Conservation (phyloP, 2,888 invertebrate species). For the Koerneria pararmatus region DNA sequence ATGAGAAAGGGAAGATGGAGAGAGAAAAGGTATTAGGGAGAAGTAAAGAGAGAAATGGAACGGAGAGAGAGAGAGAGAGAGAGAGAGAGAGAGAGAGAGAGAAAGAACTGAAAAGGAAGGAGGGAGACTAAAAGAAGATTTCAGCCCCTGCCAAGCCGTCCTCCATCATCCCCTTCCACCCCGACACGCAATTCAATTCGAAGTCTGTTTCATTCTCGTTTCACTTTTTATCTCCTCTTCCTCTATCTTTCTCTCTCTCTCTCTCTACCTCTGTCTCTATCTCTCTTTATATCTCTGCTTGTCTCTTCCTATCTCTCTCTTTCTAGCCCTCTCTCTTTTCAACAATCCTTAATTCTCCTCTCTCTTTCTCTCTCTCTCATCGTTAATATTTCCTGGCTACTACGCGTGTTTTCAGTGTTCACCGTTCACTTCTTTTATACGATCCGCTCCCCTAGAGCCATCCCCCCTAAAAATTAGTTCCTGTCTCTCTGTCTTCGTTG, state of each 20-base stretch:
- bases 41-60: no score
- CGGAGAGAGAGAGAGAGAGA: no score
- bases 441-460: not conserved
- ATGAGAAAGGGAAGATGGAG: no score
- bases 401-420: slow-evolving; percentile 2
- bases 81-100: no score
- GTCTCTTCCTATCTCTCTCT: not conserved
- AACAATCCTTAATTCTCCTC: not conserved
- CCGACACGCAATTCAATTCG: no score
- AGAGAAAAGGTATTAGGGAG: no score
- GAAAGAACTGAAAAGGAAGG: no score
- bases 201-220: no score
- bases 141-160: no score
- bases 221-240: slow-evolving; percentile 11
- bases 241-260: slow-evolving; percentile 11
- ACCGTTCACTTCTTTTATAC: not conserved
- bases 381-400: slow-evolving; percentile 2
- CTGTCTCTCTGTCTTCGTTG: no score
- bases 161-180: no score
- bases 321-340: not conserved
- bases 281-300: not conserved
- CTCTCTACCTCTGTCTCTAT: not conserved
- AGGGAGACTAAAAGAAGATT: no score
- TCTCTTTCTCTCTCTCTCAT: not conserved
- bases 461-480: not conserved